Conservation (phyloP, 2,797 vertebrate genomes). For the Pelodytes ibericus region DNA sequence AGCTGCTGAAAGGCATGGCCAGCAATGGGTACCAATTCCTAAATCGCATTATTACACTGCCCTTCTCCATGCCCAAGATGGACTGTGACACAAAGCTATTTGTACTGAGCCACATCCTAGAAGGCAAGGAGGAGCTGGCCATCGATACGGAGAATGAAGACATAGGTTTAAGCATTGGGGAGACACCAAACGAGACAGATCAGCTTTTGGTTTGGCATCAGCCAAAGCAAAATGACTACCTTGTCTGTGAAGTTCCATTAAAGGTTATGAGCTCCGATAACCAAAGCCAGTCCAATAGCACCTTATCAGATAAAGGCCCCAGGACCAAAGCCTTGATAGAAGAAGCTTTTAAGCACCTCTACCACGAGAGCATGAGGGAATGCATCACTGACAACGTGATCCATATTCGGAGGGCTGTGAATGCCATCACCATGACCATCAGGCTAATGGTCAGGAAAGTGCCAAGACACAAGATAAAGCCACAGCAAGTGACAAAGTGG, state of each 20-base stretch:
- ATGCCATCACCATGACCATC: constrained; percentile 82
- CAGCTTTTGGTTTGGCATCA: not conserved
- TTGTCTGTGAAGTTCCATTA: constrained; percentile 60
- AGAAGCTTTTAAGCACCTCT: constrained; percentile 39
- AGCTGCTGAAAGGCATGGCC: constrained; percentile 71
- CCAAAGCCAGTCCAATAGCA: not conserved
- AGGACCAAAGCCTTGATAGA: constrained; percentile 38
- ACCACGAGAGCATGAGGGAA: constrained; percentile 43
- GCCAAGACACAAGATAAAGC: constrained; percentile 39
- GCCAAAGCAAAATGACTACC: constrained; percentile 60
- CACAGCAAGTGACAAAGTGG: constrained; percentile 81
- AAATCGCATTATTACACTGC: constrained; percentile 85
- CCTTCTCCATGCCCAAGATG: constrained; percentile 86
- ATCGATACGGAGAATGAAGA: not conserved
- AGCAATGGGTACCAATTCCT: constrained; percentile 84
- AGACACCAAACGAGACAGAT: constrained; percentile 17
- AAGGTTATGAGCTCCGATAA: not conserved
- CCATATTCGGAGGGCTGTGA: constrained; percentile 85
- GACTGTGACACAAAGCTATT: constrained; percentile 73
- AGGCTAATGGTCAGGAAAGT: constrained; percentile 74
- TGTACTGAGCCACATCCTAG: constrained; percentile 73
- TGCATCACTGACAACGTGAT: constrained; percentile 79
- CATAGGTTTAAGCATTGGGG: not conserved
- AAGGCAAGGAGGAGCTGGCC: constrained; percentile 57
- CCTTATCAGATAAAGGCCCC: constrained; percentile 25